Evolutionary conservation across 2,888 invertebrate species (phyloP).

Genomic region (Chaitophorus viminalis): DNA sequence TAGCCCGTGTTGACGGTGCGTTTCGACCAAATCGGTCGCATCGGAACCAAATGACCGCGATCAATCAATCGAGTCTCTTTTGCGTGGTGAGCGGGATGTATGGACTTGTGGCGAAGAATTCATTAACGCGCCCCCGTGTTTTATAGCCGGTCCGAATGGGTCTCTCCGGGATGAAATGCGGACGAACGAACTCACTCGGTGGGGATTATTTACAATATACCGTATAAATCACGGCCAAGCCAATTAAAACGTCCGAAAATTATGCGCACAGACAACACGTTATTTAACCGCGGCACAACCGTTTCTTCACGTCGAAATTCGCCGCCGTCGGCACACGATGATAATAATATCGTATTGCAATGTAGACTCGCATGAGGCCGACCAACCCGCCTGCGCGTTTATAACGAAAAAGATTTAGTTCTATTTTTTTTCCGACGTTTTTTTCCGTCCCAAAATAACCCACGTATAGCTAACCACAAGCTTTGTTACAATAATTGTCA

Average conservation of each 20-base stretch:
- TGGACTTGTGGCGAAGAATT: slow-evolving; percentile 37
- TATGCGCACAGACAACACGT: slow-evolving; percentile 1
- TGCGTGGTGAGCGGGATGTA: background rate
- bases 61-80: slow-evolving; percentile 37
- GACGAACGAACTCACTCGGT: background rate
- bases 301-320: too few relatives aligned
- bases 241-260: slow-evolving; percentile 58
- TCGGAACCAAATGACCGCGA: background rate
- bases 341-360: too few relatives aligned
- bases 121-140: slow-evolving; percentile 43
- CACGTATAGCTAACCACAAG: too few relatives aligned
- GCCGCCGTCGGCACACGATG: too few relatives aligned
- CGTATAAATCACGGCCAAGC: slow-evolving; percentile 48
- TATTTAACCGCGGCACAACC: too few relatives aligned
- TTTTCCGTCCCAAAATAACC: too few relatives aligned
- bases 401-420: too few relatives aligned
- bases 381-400: too few relatives aligned
- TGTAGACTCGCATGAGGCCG: too few relatives aligned
- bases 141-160: background rate
- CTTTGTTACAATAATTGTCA: too few relatives aligned
- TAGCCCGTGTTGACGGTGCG: too few relatives aligned
- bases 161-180: background rate
- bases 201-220: slow-evolving; percentile 37
- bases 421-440: too few relatives aligned
- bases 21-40: background rate